phyloP scores from a whole-genome alignment of 2,888 invertebrate species.

The Atethmia centrago region DNA sequence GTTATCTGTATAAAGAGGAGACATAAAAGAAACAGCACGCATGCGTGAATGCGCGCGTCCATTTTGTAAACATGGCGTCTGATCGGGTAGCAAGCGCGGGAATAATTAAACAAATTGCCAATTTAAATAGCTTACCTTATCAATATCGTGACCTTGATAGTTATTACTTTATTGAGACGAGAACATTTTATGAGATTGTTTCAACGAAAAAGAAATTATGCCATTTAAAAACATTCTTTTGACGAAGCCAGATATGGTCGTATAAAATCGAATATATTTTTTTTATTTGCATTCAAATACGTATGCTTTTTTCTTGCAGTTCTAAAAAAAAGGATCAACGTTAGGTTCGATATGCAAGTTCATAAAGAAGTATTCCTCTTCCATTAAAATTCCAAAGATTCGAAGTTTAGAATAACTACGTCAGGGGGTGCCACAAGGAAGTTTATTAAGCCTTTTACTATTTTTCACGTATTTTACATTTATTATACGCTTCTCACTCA shows the following conservation, averaged over 20 bases:
- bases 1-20: conserved; percentile 78
- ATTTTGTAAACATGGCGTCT: conserved; percentile 85
- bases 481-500: no score
- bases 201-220: background rate
- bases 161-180: conserved; percentile 20
- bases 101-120: conserved; percentile 76
- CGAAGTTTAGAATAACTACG: background rate
- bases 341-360: background rate
- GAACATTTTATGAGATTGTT: conserved; percentile 11
- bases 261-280: background rate
- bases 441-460: no score
- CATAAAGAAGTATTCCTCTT: background rate
- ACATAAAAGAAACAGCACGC: conserved; percentile 81
- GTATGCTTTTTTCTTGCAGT: background rate
- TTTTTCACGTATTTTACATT: no score
- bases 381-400: background rate
- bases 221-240: background rate
- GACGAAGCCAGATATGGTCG: background rate
- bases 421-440: conserved; percentile 19
- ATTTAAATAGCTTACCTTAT: conserved; percentile 65
- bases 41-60: conserved; percentile 81
- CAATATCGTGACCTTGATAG: conserved; percentile 48
- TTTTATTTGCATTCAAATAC: background rate
- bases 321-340: no score
- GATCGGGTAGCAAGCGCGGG: conserved; percentile 58